Percentiles rank a stretch among this genome's conserved stretches.
Evolutionary conservation across 2,113 vertebrate species (phyloP).

Genomic region (Xiphorhynchus elegans): DNA sequence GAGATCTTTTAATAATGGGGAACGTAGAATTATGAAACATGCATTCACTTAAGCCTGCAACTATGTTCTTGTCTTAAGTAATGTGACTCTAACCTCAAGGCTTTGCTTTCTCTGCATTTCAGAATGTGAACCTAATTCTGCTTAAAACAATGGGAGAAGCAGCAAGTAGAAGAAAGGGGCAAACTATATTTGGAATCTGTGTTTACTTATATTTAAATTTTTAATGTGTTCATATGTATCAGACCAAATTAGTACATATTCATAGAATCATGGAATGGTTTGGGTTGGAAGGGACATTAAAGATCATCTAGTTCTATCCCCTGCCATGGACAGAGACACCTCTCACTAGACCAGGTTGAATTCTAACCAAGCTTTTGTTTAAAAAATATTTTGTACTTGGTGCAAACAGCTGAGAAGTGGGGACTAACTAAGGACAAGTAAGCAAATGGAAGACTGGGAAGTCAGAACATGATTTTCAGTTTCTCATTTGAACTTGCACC

Average conservation of each 20-base stretch:
- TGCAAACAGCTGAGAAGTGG: neutral
- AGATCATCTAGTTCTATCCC: accelerated
- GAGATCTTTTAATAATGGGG: neutral
- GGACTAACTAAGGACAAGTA: neutral
- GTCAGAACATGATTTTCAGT: neutral
- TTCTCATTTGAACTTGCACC: neutral
- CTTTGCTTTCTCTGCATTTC: neutral
- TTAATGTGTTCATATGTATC: neutral
- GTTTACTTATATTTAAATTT: neutral
- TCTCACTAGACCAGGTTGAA: neutral
- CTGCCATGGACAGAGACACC: neutral
- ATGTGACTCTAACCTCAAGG: neutral
- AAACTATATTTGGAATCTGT: neutral
- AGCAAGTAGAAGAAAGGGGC: neutral
- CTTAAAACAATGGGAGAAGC: neutral
- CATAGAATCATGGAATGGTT: neutral
- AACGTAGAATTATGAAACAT: neutral
- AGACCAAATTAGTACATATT: neutral
- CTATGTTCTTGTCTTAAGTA: neutral
- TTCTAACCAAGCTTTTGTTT: neutral
- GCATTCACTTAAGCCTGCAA: neutral
- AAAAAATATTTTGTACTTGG: neutral
- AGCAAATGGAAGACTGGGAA: neutral
- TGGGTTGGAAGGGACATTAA: neutral
- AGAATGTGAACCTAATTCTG: neutral